Base-by-base conservation (phyloP, 2,113 vertebrate genomes). In the Salvator merianae region DNA sequence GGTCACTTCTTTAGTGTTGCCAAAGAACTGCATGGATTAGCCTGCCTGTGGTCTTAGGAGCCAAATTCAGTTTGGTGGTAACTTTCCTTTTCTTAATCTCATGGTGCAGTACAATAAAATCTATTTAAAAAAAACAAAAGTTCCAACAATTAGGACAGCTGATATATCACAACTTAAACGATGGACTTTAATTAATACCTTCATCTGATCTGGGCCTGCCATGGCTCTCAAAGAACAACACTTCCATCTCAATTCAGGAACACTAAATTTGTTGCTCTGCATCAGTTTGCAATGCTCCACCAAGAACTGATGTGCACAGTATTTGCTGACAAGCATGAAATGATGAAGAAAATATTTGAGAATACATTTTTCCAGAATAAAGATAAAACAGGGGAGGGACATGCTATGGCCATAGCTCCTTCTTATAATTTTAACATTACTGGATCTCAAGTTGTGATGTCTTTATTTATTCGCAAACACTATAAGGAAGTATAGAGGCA, bases 361-460 rank as follows among this genome's bases (percentile, higher is more conserved):
- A 76, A 22, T 18, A 83, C 30, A 50, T 34, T 66, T 83, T 50
- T 76, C 9, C 24, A 76, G n/a, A 66, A 68, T 7, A 30, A 87
- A 65, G 82, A 91, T 70, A 68, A 20, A 90, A 50, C 91, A 38
- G 66, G 28, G 70, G 59, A 20, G 79, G 84, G 53, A 86, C 73
- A 50, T 82, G 87, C 90, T 87, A 85, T 1, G 10, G 87, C 85
- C 86, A 79, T 85, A 85, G 90, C 87, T 90, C 72, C 88, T 91
- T 94, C 89, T 91, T 94, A 91, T 84, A 89, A 88, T 91, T 93
- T 90, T 91, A 84, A 87, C 83, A 85, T 94, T 94, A 90, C 90
- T 91, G 84, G 85, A 83, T 92, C 84, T 94, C 91, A 85, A 87
- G 81, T 83, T 90, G 91, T 88, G 86, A 93, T 91, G 87, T 84